These are phyloP conservation scores for Scalopus aquaticus DNA, from an alignment of 2,113 vertebrate species.

Conservation along the genomic window DNA sequence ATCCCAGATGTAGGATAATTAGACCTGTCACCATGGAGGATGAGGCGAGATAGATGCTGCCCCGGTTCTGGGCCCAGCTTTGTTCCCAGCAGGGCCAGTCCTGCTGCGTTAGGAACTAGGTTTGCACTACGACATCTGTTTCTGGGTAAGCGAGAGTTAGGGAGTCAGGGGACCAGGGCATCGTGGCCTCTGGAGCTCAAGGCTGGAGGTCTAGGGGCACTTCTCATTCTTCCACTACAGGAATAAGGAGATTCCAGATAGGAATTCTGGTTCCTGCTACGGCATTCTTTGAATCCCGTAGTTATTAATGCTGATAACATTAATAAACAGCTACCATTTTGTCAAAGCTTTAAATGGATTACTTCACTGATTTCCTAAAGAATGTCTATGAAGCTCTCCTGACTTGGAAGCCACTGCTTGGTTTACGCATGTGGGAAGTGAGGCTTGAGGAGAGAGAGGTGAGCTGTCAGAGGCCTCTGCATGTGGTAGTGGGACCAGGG, in stretches of 20 bases:
- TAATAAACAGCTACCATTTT: not conserved
- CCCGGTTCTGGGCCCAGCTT: not conserved
- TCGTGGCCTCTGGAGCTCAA: not conserved
- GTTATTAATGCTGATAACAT: not conserved
- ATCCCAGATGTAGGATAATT: not conserved
- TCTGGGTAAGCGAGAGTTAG: not conserved
- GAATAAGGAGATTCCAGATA: not conserved
- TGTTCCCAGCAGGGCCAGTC: not conserved
- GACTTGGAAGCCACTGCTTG: not conserved
- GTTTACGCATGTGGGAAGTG: not conserved
- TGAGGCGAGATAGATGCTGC: accelerated
- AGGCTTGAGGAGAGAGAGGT: not conserved
- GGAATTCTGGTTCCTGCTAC: not conserved
- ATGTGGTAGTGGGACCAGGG: not conserved
- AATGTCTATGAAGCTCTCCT: not conserved
- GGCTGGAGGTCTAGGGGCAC: not conserved
- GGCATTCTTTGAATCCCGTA: not conserved
- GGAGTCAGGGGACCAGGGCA: not conserved
- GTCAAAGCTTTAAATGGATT: not conserved
- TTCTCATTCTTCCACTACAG: not conserved
- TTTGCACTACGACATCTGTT: not conserved
- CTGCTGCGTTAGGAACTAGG: not conserved
- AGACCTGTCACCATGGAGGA: not conserved
- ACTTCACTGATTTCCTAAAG: not conserved
- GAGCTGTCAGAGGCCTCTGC: not conserved